phyloP scores from a whole-genome alignment of 1,140 invertebrate genomes.

The Chelonus insularis region DNA sequence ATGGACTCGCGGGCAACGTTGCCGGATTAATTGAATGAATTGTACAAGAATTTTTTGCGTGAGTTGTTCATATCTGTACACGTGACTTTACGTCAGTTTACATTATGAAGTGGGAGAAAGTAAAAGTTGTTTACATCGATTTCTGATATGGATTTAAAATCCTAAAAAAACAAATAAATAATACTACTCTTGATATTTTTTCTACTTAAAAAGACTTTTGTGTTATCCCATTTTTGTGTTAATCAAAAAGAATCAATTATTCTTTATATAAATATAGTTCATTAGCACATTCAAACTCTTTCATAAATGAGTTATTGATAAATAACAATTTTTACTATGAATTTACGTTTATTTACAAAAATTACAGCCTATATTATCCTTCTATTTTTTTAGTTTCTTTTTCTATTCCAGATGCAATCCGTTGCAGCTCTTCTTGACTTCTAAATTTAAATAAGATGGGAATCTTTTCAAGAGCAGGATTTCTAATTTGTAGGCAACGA shows the following conservation, averaged over 20 bases:
- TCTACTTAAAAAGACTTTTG: no score
- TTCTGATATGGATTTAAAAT: not conserved
- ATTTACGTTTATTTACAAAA: conserved; percentile 21
- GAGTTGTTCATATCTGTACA: conserved; percentile 12
- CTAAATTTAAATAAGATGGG: conserved; percentile 76
- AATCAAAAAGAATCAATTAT: no score
- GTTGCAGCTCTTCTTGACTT: conserved; percentile 24
- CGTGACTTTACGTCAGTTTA: conserved; percentile 11
- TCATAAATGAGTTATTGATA: no score
- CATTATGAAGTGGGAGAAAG: conserved; percentile 19
- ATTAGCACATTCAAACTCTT: no score
- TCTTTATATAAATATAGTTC: no score
- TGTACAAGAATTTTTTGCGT: conserved; percentile 3
- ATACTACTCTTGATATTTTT: no score
- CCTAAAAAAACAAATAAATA: not conserved
- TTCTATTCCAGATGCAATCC: conserved; percentile 8
- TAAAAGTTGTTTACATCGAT: conserved; percentile 27
- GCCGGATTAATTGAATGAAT: conserved; percentile 8
- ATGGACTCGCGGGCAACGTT: conserved; percentile 17
- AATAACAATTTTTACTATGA: not conserved
- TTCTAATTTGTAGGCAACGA: conserved; percentile 77
- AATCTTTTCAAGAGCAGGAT: conserved; percentile 73
- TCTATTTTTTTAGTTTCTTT: not conserved
- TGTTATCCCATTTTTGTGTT: no score
- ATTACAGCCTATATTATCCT: conserved; percentile 1